Conservation (phyloP, 2,797 vertebrate genomes). For the Leucoraja ocellata region DNA sequence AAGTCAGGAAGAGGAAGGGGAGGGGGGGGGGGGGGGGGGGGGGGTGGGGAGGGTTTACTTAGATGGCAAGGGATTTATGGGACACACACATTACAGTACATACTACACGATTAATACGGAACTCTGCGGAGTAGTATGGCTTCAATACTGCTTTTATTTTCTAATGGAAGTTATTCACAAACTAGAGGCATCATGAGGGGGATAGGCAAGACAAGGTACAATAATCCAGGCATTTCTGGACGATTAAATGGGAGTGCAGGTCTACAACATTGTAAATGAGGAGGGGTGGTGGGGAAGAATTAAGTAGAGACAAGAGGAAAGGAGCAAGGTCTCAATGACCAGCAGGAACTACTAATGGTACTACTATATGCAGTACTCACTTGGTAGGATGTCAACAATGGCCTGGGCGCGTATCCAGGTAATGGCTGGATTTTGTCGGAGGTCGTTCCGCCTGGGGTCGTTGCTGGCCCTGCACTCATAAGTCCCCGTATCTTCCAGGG, state of each 20-base stretch:
- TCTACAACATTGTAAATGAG: slow-evolving; percentile 30
- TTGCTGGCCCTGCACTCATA: slow-evolving; percentile 99
- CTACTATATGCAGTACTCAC: slow-evolving; percentile 84
- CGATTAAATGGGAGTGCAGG: not conserved
- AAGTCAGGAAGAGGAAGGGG: not conserved
- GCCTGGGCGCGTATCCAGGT: slow-evolving; percentile 99
- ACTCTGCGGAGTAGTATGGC: not conserved
- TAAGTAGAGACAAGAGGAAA: slow-evolving; percentile 40
- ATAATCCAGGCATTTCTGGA: slow-evolving; percentile 16
- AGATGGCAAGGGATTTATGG: not conserved
- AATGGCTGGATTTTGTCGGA: slow-evolving; percentile 92
- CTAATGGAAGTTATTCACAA: slow-evolving; percentile 20
- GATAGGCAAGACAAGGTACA: slow-evolving; percentile 1
- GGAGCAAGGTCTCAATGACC: slow-evolving; percentile 48
- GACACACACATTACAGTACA: slow-evolving; percentile 15
- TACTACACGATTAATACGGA: not conserved
- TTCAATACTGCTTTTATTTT: not conserved
- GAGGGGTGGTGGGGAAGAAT: slow-evolving; percentile 31
- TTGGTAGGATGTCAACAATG: slow-evolving; percentile 96
- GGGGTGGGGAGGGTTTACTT: not conserved
- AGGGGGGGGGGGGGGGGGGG: not conserved
- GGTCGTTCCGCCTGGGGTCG: slow-evolving; percentile 91
- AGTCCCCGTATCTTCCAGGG: slow-evolving; percentile 93
- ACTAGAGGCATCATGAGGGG: slow-evolving; percentile 28
- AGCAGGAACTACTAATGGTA: slow-evolving; percentile 70